Base-by-base conservation (phyloP, 2,888 invertebrate genomes). In the Euzetes globulus region DNA sequence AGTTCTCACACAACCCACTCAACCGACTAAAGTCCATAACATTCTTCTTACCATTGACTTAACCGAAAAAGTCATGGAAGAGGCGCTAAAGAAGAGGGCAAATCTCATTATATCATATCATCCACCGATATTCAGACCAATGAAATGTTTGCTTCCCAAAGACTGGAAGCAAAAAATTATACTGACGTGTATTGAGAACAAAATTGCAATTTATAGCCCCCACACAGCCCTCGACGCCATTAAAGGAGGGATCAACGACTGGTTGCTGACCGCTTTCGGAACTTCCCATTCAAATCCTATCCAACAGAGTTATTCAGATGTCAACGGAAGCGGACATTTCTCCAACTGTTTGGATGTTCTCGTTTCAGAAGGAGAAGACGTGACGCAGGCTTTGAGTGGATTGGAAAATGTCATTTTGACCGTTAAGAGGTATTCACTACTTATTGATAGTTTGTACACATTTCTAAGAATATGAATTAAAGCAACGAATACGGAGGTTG, bases 31-130 rank as follows among this genome's bases (percentile, higher is more conserved):
- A 33, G 81, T 84, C 45, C 79, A 79, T 6, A 88, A 86, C 75
- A 87, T 94, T 72, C 81, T 97, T 74, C 84, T 97, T 50, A 96
- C 96, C 1, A 97, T 95, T 83, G 97, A 97, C 82, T 85, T 97
- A 50, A 96, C 95, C 0, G 91, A 92, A 82, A 87, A 87, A 77
- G 95, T 96, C 0, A 87, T 94, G 80, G 82, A 88, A 27, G 96
- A 95, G 84, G 93, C 94, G 0, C 81, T 91, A 4, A 82, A 84
- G 1, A 82, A 86, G 72, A 85, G 87, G 19, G 87, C 87, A 72
- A 88, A 93, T 82, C 84, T 96, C 83, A 92, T 97, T 75, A 85
- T 97, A 75, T 90, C 94, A 0, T 97, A 97, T 83, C 97, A 97
- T 85, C 97, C 97, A n/a, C 94, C 94, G 22, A 91, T 97, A 81